Evolutionary conservation across 2,888 invertebrate genomes (phyloP), one percentile per base, ranked within the genome.

Genomic region (Ochropacha duplaris): DNA sequence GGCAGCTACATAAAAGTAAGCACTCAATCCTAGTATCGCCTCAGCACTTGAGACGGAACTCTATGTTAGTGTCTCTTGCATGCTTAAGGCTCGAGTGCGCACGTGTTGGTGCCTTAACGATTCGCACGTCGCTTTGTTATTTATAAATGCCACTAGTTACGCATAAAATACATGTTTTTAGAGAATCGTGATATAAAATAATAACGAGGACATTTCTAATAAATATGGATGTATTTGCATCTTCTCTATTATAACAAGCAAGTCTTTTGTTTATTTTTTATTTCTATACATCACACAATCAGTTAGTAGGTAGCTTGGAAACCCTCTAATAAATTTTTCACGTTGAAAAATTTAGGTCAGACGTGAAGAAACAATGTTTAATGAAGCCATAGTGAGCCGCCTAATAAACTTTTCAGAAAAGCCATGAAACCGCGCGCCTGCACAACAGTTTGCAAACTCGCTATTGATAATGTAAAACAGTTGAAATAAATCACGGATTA

Each of bases 291-390:
- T n/a, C n/a, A n/a, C n/a, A n/a, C n/a, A n/a, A n/a, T n/a, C n/a
- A n/a, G n/a, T n/a, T n/a, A n/a, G n/a, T n/a, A n/a, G n/a, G n/a
- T n/a, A n/a, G n/a, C n/a, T n/a, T n/a, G n/a, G 59, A 62, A 66
- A 63, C 64, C 64, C 64, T 69, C 68, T 71, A 67, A 69, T 78
- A 78, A 80, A 78, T 77, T 74, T 31, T 51, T 73, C 77, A 71
- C 72, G 71, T 66, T 74, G 66, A 68, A 69, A 74, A 76, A 87
- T 79, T 68, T 84, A 62, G 88, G 88, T 82, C 86, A 83, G 60
- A 69, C 65, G 74, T 75, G 36, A n/a, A 72, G 70, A 69, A 81
- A 72, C 31, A 76, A 67, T 73, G 71, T 78, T 72, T 70, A 71
- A 78, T 65, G 72, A 71, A 70, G 75, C 77, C 66, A 65, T 69